Evolutionary conservation across 2,113 vertebrate genomes (phyloP).

Genomic region (Nesoenas mayeri): DNA sequence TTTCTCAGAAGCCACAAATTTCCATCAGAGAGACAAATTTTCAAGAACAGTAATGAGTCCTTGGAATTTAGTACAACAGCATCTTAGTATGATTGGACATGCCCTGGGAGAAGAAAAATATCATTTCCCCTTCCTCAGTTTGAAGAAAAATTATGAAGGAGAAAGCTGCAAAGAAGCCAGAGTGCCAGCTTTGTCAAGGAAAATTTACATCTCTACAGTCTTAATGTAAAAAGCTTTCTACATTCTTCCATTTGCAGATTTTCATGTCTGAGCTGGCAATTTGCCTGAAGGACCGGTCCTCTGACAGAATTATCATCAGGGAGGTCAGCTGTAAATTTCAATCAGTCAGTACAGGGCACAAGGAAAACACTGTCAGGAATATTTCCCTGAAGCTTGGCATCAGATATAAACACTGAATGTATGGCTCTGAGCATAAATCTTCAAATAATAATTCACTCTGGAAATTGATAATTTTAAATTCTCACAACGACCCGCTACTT

Average conservation of each 20-base stretch:
- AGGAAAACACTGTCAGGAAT: conserved; percentile 31
- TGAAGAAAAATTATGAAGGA: not conserved
- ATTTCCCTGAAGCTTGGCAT: conserved; percentile 33
- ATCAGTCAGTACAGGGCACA: conserved; percentile 15
- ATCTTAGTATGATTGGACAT: conserved; percentile 35
- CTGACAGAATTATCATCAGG: conserved; percentile 40
- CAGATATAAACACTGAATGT: not conserved
- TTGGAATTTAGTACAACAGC: conserved; percentile 28
- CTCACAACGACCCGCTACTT: not conserved
- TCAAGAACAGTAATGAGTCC: conserved; percentile 38
- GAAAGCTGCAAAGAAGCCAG: conserved; percentile 12
- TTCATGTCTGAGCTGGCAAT: conserved; percentile 42
- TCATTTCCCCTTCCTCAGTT: not conserved
- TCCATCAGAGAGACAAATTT: conserved; percentile 28
- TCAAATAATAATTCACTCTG: conserved; percentile 16
- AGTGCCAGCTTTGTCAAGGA: not conserved
- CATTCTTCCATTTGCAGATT: conserved; percentile 19
- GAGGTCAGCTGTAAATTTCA: conserved; percentile 53
- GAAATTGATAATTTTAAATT: conserved; percentile 10
- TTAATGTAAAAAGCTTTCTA: not conserved
- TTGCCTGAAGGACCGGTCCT: conserved; percentile 4
- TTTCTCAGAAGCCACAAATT: conserved; percentile 33
- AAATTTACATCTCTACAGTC: conserved; percentile 34
- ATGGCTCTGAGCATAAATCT: not conserved
- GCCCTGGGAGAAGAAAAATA: not conserved